Conservation (phyloP, 2,888 invertebrate species). For the Oscheius sp. region DNA sequence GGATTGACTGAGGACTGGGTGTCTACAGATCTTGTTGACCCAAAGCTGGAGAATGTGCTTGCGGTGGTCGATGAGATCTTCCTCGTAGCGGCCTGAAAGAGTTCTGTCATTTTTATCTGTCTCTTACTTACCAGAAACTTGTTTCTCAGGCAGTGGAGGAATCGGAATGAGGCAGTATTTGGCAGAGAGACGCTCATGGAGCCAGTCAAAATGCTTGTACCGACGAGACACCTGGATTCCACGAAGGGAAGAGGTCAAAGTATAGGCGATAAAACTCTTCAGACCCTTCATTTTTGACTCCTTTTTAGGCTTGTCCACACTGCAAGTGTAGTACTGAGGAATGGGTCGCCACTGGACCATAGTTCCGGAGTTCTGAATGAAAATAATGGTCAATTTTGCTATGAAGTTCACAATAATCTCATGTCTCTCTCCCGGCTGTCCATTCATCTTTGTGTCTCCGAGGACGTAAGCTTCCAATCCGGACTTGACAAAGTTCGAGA, state of each 20-base stretch:
- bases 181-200: conserved; percentile 90
- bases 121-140: conserved; percentile 82
- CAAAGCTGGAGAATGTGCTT: conserved; percentile 93
- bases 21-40: conserved; percentile 94
- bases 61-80: conserved; percentile 93
- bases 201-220: conserved; percentile 99
- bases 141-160: conserved; percentile 96
- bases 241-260: conserved; percentile 87
- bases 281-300: conserved; percentile 94
- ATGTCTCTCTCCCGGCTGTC: conserved; percentile 59
- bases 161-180: conserved; percentile 94
- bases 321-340: conserved; percentile 84
- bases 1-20: conserved; percentile 90
- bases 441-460: conserved; percentile 79
- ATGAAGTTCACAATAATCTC: conserved; percentile 58
- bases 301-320: conserved; percentile 93
- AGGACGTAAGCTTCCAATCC: conserved; percentile 90
- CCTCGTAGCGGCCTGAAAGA: conserved; percentile 87
- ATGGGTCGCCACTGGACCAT: conserved; percentile 81
- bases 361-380: conserved; percentile 77
- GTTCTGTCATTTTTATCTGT: not conserved
- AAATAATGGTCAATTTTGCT: not conserved
- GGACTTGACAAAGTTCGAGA: conserved; percentile 89
- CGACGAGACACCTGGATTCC: conserved; percentile 82
- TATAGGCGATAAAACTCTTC: conserved; percentile 96